Percentiles rank a stretch among this genome's conserved stretches.
These are phyloP conservation scores for Oreotrochilus melanogaster DNA, from an alignment of 2,113 vertebrate species.

Conservation along the genomic window DNA sequence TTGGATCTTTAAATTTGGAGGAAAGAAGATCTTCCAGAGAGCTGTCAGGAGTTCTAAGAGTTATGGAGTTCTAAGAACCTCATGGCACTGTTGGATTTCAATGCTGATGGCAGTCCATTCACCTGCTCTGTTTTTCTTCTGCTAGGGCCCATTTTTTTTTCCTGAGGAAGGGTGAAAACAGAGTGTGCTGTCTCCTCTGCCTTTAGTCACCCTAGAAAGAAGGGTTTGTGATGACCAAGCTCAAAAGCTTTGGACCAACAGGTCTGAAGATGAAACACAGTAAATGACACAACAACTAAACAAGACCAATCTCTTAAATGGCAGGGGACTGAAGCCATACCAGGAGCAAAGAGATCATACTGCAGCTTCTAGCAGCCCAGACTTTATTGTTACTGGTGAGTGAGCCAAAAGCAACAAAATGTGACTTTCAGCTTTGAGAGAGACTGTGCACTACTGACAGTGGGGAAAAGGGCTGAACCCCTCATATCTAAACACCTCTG, in stretches of 20 bases:
- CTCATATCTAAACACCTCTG: neutral
- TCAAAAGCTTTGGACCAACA: neutral
- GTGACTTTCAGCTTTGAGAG: neutral
- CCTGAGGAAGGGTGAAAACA: neutral
- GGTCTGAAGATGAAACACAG: neutral
- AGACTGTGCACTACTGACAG: neutral
- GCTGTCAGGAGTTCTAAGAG: too few relatives aligned
- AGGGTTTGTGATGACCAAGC: neutral
- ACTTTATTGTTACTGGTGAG: neutral
- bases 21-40: neutral
- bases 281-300: neutral
- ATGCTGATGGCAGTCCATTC: neutral
- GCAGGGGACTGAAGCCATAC: neutral
- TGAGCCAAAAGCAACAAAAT: neutral
- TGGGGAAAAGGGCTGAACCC: fast-evolving
- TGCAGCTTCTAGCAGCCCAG: neutral
- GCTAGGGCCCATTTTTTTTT: neutral
- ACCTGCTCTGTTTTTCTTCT: neutral
- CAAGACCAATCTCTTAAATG: neutral
- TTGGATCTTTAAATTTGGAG: neutral
- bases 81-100: neutral
- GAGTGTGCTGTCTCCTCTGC: neutral
- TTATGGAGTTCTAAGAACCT: neutral
- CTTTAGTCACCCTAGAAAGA: neutral
- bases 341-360: neutral